phyloP scores from a whole-genome alignment of 2,113 vertebrate species.

The Poeciliopsis prolifica region DNA sequence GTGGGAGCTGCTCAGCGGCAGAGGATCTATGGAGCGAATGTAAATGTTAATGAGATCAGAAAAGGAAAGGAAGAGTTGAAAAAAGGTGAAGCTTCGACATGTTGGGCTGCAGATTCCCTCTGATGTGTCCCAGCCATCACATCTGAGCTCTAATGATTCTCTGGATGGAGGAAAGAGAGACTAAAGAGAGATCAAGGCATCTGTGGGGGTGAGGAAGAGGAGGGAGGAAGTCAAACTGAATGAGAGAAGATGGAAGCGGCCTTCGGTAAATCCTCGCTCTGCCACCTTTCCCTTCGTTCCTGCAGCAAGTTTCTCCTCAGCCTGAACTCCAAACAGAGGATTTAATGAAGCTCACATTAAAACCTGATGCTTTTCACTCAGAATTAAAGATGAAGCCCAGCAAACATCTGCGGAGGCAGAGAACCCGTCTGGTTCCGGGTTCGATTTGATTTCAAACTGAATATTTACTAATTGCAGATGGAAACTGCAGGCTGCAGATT shows the following conservation, averaged over 20 bases:
- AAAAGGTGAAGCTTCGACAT: slow-evolving; percentile 53
- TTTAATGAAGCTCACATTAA: not conserved
- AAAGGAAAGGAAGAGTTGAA: slow-evolving; percentile 45
- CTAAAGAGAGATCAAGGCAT: slow-evolving; percentile 63
- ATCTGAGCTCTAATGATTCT: slow-evolving; percentile 68
- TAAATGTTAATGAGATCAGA: slow-evolving; percentile 67
- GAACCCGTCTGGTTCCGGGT: not conserved
- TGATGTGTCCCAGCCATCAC: slow-evolving; percentile 55
- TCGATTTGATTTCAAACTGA: not conserved
- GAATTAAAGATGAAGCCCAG: not conserved
- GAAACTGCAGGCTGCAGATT: not conserved
- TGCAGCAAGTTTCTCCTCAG: slow-evolving; percentile 22
- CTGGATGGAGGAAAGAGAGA: slow-evolving; percentile 54
- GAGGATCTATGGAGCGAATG: slow-evolving; percentile 35
- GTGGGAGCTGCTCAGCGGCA: slow-evolving; percentile 7
- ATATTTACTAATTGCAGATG: not conserved
- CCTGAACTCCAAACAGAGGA: slow-evolving; percentile 6
- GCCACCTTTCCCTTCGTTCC: slow-evolving; percentile 1
- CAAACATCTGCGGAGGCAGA: not conserved
- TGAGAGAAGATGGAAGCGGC: slow-evolving; percentile 27
- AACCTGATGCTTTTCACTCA: not conserved
- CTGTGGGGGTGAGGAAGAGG: slow-evolving; percentile 30
- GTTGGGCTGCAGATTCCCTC: slow-evolving; percentile 45
- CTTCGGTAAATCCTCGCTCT: slow-evolving; percentile 30
- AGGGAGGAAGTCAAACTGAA: slow-evolving; percentile 34